A percentile compares a stretch with the other conserved stretches of the same genome.
phyloP scores from a whole-genome alignment of 2,797 vertebrate genomes.

The Poeciliopsis paucimaculata region DNA sequence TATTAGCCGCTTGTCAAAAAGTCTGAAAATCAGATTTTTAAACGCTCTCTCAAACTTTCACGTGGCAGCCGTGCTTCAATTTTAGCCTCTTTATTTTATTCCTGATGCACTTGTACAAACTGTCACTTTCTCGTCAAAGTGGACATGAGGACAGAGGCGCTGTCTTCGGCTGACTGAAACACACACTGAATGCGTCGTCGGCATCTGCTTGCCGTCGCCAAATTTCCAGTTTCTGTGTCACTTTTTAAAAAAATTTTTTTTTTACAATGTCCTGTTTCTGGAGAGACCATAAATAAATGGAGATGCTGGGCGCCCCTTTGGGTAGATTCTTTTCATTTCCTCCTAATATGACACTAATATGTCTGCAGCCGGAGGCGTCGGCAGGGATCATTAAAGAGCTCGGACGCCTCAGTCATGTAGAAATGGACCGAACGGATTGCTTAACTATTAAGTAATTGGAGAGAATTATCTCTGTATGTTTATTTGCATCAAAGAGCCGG shows the following conservation, averaged over 20 bases:
- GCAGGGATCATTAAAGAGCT: constrained; percentile 43
- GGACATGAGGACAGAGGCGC: background rate
- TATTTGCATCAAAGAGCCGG: background rate
- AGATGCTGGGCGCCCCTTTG: constrained; percentile 25
- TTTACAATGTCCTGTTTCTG: constrained; percentile 30
- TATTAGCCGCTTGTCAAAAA: background rate
- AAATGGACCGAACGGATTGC: constrained; percentile 5
- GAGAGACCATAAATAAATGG: constrained; percentile 49
- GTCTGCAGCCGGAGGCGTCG: constrained; percentile 50
- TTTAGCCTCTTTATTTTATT: background rate
- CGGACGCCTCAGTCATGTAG: constrained; percentile 27
- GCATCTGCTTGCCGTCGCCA: constrained; percentile 13
- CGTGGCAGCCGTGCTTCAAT: background rate
- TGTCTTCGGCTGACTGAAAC: background rate
- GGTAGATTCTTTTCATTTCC: constrained; percentile 54
- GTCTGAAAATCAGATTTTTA: background rate
- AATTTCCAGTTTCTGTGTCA: constrained; percentile 23
- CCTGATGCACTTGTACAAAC: background rate
- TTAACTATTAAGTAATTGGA: constrained; percentile 9
- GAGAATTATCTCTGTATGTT: constrained; percentile 11
- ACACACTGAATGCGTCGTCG: constrained; percentile 5
- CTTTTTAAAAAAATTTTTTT: background rate
- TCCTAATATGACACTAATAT: constrained; percentile 63
- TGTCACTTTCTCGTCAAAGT: constrained; percentile 10
- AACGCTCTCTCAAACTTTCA: background rate